Base-by-base conservation (phyloP, 2,797 vertebrate genomes). In the Toxotes lorentzi region DNA sequence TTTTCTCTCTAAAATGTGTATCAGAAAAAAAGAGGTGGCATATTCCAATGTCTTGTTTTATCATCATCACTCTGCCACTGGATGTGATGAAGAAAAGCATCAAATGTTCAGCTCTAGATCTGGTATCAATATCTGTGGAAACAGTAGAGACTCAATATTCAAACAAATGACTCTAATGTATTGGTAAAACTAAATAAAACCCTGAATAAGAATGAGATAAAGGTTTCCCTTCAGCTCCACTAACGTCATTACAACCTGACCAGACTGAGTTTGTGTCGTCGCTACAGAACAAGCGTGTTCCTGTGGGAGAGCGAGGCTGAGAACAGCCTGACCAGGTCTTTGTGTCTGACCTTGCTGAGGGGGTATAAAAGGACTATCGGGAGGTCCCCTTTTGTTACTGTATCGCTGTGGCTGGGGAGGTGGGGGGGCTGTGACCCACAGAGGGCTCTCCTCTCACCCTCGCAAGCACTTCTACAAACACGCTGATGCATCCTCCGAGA, bases 391-490 rank as follows among this genome's bases (percentile, higher is more conserved):
- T 87, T 94, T 94, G 93, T 94, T 93, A 94, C 91, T 94, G 93
- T 94, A 95, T 93, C 86, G 79, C 86, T 86, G 85, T 81, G 90
- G 73, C 54, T 48, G 73, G 77, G 74, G 81, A n/a, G 30, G 23
- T 13, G 0, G 27, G 82, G 76, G 90, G 82, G 84, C 41, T 38
- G 59, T 94, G 92, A 94, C 86, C 91, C 86, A 86, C 79, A 32
- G 78, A 85, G 81, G 81, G 90, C 73, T 90, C 86, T 78, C 83
- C 83, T 92, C 90, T 93, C 90, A 89, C 90, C 94, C 90, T 85
- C 81, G 88, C 91, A 92, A 95, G 93, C 93, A 94, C 93, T 94
- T 95, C 87, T 92, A 92, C 93, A 94, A 95, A 95, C 94, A 95
- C 76, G 4, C 70, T 5, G 63, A 40, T 51, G 86, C 84, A 86